A percentile compares a stretch with the other conserved stretches of the same genome.
Evolutionary conservation across 2,888 invertebrate genomes (phyloP).

Genomic region (Linnaemya vulpina): DNA sequence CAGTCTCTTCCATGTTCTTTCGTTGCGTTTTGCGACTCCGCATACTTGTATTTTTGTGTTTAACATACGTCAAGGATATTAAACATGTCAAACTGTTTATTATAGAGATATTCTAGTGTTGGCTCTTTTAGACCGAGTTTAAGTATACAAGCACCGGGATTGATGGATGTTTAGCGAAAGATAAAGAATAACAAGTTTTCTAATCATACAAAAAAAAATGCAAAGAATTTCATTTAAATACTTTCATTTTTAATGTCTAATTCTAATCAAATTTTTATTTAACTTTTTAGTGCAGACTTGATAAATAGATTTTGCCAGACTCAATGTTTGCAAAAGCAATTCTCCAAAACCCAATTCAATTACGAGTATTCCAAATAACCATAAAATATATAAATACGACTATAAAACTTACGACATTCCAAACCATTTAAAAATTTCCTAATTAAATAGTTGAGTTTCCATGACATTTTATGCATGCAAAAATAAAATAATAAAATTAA

Average conservation of each 20-base stretch:
- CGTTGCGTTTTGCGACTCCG: slow-evolving; percentile 15
- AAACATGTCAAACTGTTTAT: slow-evolving; percentile 63
- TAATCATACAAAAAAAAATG: not conserved
- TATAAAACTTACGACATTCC: slow-evolving; percentile 7
- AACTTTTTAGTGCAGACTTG: not conserved
- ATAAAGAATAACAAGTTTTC: not conserved
- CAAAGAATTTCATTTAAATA: not conserved
- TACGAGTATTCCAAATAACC: slow-evolving; percentile 7
- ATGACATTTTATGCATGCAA: slow-evolving; percentile 28
- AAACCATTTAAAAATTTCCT: slow-evolving; percentile 16
- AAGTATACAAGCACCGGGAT: not conserved
- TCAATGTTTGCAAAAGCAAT: not conserved
- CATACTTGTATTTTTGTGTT: slow-evolving; percentile 47
- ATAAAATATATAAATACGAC: slow-evolving; percentile 22
- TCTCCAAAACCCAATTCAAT: slow-evolving; percentile 8
- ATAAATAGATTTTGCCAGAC: not conserved
- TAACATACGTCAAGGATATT: slow-evolving; percentile 66
- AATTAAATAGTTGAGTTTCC: slow-evolving; percentile 47
- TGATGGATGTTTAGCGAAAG: not conserved
- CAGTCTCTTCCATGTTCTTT: slow-evolving; percentile 50
- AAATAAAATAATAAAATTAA: not conserved
- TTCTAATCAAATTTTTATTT: too few species aligned
- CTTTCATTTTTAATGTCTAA: too few species aligned
- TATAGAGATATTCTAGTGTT: slow-evolving; percentile 7
- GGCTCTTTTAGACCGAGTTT: not conserved